Base-by-base conservation (phyloP, 2,113 vertebrate species). In the Cyprinodon tularosa region DNA sequence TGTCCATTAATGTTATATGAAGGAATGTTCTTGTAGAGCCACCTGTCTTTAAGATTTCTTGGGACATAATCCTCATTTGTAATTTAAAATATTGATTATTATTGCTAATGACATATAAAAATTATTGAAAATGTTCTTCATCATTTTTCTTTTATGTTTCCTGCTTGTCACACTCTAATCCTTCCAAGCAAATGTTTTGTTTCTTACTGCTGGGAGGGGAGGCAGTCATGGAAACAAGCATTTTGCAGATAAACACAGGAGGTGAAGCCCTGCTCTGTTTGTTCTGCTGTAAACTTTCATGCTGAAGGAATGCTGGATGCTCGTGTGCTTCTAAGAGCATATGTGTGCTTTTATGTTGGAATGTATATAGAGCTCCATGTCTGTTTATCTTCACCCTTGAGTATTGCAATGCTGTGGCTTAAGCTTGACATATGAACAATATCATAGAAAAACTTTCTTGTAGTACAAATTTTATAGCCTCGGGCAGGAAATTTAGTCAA, bases 211-310 rank as follows among this genome's bases (percentile, higher is more conserved):
- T 81, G 29, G 77, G 29, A 78, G 81, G 73, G 47, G 72, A 83
- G 63, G 89, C 66, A 29, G 84, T 87, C 79, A 89, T 86, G 88
- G 92, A 88, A 88, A 91, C 79, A 59, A 80, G 65, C 62, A 76
- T 85, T 79, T 74, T 88, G 77, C 80, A 77, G 89, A 91, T 90
- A 91, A 93, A 93, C 90, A 93, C 80, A 88, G 84, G 83, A 80
- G 86, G 76, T 74, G 74, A 89, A 89, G 86, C 40, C 74, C 78
- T 88, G 67, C 72, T 81, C 74, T 88, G 88, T 92, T 91, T 92
- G 86, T 82, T 82, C 79, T 85, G 86, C 80, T 83, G 72, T 91
- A 90, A 90, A 90, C 84, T 89, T 90, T 87, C 84, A 90, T 89
- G 84, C 74, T 62, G 72, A 29, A 77, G 88, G 81, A 90, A 89